Evolutionary conservation across 2,797 vertebrate genomes (phyloP).

Genomic region (Chaetodon trifasciatus): DNA sequence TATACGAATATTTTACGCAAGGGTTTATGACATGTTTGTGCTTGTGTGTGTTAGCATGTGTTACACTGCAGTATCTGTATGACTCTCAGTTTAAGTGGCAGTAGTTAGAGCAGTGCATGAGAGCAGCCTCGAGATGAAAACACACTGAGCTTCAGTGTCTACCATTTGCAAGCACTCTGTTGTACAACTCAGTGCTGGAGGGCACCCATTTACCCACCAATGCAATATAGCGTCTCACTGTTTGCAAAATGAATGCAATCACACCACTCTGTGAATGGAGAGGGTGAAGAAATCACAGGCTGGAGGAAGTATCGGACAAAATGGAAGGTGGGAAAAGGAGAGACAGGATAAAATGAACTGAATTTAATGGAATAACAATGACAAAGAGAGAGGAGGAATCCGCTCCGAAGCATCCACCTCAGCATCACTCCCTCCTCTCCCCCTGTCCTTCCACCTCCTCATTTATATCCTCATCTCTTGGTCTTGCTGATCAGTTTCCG

Average conservation of each 20-base stretch:
- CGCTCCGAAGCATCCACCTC: constrained; percentile 24
- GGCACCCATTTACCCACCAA: constrained; percentile 60
- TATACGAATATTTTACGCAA: not conserved
- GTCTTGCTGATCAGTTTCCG: constrained; percentile 75
- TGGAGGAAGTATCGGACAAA: constrained; percentile 15
- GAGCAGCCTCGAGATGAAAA: constrained; percentile 49
- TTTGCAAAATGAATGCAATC: constrained; percentile 61
- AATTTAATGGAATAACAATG: constrained; percentile 44
- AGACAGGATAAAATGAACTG: constrained; percentile 23
- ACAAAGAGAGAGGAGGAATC: constrained; percentile 16
- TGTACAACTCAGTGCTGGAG: constrained; percentile 50
- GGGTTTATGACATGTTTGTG: not conserved
- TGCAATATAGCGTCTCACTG: constrained; percentile 52
- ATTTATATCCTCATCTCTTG: constrained; percentile 56
- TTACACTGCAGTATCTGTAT: constrained; percentile 12
- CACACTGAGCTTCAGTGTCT: constrained; percentile 39
- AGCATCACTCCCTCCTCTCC: constrained; percentile 13
- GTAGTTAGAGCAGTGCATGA: constrained; percentile 37
- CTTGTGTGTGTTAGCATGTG: not conserved
- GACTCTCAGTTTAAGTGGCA: constrained; percentile 37
- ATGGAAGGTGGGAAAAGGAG: constrained; percentile 18
- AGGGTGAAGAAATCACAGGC: constrained; percentile 27
- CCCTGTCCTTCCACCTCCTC: constrained; percentile 36
- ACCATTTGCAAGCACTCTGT: constrained; percentile 58
- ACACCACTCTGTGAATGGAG: constrained; percentile 31